Base-by-base conservation (phyloP, 2,113 vertebrate species). In the Grus americana region DNA sequence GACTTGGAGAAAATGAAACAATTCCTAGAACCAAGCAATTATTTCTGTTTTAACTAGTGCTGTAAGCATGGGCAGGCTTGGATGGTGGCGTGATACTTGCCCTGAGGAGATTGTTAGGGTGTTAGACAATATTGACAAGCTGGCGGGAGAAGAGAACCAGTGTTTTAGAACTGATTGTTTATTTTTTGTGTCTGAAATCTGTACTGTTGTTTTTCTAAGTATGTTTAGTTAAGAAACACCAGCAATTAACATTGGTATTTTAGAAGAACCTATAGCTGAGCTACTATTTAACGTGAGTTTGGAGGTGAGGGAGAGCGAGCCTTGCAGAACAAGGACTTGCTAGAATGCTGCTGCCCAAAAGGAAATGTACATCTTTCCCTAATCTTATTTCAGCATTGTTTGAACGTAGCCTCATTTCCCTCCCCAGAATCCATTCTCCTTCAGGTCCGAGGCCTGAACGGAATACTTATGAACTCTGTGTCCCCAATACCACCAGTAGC, bases 371-470 rank as follows among this genome's bases (percentile, higher is more conserved):
- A 0, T 52, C n/a, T 72, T 71, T 32, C 26, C 12, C 12, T 58
- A 13, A 11, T 50, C 18, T 79, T 74, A 22, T 7, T 91, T 80
- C 7, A 21, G 55, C 46, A 52, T 5, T n/a, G 49, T 68, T 76
- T 94, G 93, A 96, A 68, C 87, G 50, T 27, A 22, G 62, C 38
- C 44, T 80, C 1, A 91, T 79, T 88, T 95, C 44, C 81, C 38
- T 95, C 49, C 92, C 44, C 96, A 99, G 99, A 99, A 71, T 98
- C 99, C 29, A 65, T 97, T 88, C 89, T 99, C 84, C 98, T 99
- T 91, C 99, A 99, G 97, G 86, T 99, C 38, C 97, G 98, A 30
- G 99, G 99, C 87, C 79, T 92, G 62, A 98, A 98, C 23, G 98
- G 99, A 65, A 83, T 98, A 21, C 97, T 98, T 42, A 68, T 98